phyloP scores from a whole-genome alignment of 2,888 invertebrate species.

The Lissonota sp. region DNA sequence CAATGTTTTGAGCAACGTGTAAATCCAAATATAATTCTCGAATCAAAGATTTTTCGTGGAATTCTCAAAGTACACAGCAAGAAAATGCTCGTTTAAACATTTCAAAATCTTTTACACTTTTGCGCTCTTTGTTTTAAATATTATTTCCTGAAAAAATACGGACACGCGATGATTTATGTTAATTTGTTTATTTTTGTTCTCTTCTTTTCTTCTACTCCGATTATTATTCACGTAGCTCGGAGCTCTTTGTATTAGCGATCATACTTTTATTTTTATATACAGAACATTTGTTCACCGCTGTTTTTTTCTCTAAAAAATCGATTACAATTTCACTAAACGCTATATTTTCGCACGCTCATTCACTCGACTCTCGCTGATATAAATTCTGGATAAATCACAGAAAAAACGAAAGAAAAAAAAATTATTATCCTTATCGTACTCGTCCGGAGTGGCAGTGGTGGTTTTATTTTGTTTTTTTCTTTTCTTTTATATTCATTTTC shows the following conservation, averaged over 20 bases:
- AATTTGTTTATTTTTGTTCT: conserved; percentile 47
- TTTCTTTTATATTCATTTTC: not conserved
- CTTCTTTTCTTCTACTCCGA: conserved; percentile 36
- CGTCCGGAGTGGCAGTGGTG: conserved; percentile 55
- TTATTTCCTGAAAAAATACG: conserved; percentile 70
- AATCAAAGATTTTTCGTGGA: conserved; percentile 15
- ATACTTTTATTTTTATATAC: conserved; percentile 65
- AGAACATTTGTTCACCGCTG: conserved; percentile 42
- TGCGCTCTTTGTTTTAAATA: conserved; percentile 34
- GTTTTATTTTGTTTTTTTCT: conserved; percentile 23
- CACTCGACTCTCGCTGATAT: conserved; percentile 43
- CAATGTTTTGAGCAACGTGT: not conserved
- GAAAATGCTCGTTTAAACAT: not conserved
- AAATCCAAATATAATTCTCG: not conserved
- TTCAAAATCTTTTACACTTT: conserved; percentile 49
- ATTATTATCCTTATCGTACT: conserved; percentile 36
- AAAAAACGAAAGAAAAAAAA: conserved; percentile 28
- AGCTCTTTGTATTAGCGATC: conserved; percentile 50
- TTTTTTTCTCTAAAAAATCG: conserved; percentile 49
- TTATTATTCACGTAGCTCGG: conserved; percentile 27
- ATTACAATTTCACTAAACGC: conserved; percentile 58
- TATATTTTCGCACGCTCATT: conserved; percentile 57
- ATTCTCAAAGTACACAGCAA: conserved; percentile 31
- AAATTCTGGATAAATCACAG: conserved; percentile 63
- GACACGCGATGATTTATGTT: conserved; percentile 62